Base-by-base conservation (phyloP, 1,140 invertebrate genomes). In the Caenorhabditis briggsae region DNA sequence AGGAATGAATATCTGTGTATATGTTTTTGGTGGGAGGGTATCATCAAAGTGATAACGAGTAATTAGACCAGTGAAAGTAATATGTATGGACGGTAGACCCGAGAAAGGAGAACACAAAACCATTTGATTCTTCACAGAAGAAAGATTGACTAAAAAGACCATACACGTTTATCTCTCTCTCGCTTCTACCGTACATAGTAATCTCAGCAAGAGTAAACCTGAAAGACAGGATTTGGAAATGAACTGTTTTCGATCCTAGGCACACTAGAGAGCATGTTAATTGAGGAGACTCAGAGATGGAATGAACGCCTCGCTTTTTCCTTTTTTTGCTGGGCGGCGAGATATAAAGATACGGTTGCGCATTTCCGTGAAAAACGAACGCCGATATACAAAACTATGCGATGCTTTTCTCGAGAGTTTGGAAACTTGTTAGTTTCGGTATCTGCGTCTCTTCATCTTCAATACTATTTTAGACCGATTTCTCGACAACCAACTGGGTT, bases 181-280 rank as follows among this genome's bases (percentile, higher is more conserved):
- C 8, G 1, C 58, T 11, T 14, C 43, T 70, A 70, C 64, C 64
- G 64, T 70, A 43, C 33, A 33, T 70, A 70, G 64, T 70, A 70
- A 70, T 70, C 64, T 70, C 41, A 33, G 46, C 23, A 78, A n/a
- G 70, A 78, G 70, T 50, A 50, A 78, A 78, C 70, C 70, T 78
- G 70, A 78, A 78, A 78, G 70, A 78, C 70, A 78, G 70, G 70
- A 78, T 78, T 78, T 78, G 70, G 70, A 78, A 78, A 78, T 78
- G 70, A 78, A 78, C 70, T 78, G 46, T 50, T 78, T 70, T 70
- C 64, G 64, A 70, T 33, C 9, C 61, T 9, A 65, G 61, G 5
- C 61, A 9, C 41, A 14, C n/a, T 1, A 50, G 5, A 50, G n/a
- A 50, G 12, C 23, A 50, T 78, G 46, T n/a, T 78, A 50, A 78